phyloP scores from a whole-genome alignment of 2,888 invertebrate genomes.

The Tholera decimalis region DNA sequence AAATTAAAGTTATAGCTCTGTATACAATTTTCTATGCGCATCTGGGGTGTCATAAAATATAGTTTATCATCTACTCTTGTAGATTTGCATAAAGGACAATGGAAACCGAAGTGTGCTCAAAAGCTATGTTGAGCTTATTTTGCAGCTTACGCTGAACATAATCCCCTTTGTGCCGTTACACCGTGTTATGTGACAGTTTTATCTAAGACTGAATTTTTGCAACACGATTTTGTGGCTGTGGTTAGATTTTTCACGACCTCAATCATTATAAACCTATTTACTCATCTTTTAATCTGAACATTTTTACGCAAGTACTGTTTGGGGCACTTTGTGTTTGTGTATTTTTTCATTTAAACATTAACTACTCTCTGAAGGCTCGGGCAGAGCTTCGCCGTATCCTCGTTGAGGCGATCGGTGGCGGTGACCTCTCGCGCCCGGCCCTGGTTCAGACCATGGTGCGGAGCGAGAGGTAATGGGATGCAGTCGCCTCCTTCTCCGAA shows the following conservation, averaged over 20 bases:
- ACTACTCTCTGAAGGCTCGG: too few relatives aligned
- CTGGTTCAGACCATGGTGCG: too few relatives aligned
- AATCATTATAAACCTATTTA: constrained; percentile 1
- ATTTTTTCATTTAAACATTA: too few relatives aligned
- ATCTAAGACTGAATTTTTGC: constrained; percentile 13
- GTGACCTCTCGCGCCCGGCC: too few relatives aligned
- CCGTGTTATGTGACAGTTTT: constrained; percentile 11
- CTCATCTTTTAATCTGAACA: not conserved
- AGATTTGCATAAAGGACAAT: constrained; percentile 59
- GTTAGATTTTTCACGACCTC: constrained; percentile 7
- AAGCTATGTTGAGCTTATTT: constrained; percentile 39
- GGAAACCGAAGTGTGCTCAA: constrained; percentile 32
- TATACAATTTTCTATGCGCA: constrained; percentile 58
- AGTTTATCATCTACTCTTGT: constrained; percentile 34
- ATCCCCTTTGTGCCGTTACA: constrained; percentile 34
- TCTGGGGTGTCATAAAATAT: constrained; percentile 46
- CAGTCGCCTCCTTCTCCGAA: too few relatives aligned
- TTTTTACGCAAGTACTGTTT: not conserved
- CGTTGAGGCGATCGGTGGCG: too few relatives aligned
- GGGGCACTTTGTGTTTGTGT: too few relatives aligned
- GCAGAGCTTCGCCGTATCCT: too few relatives aligned
- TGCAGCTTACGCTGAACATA: constrained; percentile 30
- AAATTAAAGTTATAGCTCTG: constrained; percentile 49
- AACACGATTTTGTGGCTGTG: not conserved
- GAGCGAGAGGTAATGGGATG: too few relatives aligned